Evolutionary conservation across 37 sponge, comb jelly and placozoan genomes (phyloP), one percentile per base, ranked within the genome.

Genomic region (Cliona cf. orientalis): DNA sequence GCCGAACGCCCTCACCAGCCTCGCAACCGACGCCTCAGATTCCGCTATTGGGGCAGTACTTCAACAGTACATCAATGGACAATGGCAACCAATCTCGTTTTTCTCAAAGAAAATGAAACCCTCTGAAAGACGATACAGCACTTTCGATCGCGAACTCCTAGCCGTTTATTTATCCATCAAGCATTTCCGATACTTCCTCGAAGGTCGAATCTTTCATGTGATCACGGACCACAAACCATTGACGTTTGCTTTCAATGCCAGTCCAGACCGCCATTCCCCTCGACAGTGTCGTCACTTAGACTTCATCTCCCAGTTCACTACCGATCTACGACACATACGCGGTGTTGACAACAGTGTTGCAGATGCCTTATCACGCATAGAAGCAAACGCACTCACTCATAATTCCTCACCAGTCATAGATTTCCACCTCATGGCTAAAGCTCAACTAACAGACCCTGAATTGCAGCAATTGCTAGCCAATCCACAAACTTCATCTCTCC

Each of bases 201-300:
- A 91, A 58, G 83, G 91, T 26, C 56, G 85, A 5, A 22, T 33
- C 3, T 85, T 85, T 43, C 78, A 82, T 31, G 69, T 90, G 29
- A 72, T 85, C 42, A 90, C 81, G 22, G 84, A 89, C 42, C 84
- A 89, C 60, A 89, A 89, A 43, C 90, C 84, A 38, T 80, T 89
- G 60, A 80, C 81, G 1, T 90, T n/a, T 41, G 86, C 76, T 19
- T 46, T 86, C 44, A 42, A 44, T 35, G 35, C 76, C 25, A 55
- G 75, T 7, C 64, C 80, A 1, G 74, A 81, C 9, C 79, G 69
- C 7, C 72, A 80, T 58, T 80, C 91, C 0, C 91, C 91, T 28
- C 85, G 80, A 2, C 85, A 84, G 42, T 46, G 38, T 1, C 73
- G 84, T 33, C 90, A 89, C 32, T 72, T 90, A 37, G 81, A 84